Evolutionary conservation across 2,888 invertebrate species (phyloP).

Genomic region (Eupithecia abbreviata): DNA sequence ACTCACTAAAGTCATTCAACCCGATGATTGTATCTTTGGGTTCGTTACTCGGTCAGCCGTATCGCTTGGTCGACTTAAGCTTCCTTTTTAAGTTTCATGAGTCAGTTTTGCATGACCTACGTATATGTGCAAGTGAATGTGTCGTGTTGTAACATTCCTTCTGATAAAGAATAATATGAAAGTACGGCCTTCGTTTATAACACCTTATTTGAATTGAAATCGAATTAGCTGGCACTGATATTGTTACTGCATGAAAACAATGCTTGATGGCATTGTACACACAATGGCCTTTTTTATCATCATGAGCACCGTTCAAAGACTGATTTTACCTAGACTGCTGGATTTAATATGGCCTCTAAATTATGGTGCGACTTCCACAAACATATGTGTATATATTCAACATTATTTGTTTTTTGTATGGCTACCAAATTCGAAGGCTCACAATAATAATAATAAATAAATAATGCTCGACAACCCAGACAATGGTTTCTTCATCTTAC

Average conservation of each 20-base stretch:
- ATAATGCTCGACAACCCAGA: no score
- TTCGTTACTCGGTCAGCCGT: conserved; percentile 67
- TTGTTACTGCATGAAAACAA: background rate
- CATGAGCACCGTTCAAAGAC: no score
- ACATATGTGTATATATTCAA: no score
- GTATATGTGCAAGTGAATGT: conserved; percentile 50
- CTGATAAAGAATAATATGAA: background rate
- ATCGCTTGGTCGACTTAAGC: conserved; percentile 56
- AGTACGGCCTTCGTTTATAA: background rate
- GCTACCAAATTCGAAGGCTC: no score
- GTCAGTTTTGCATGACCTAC: conserved; percentile 53
- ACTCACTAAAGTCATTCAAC: conserved; percentile 77
- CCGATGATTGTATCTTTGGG: conserved; percentile 54
- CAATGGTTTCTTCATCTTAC: background rate
- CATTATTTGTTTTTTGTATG: no score
- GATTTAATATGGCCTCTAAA: no score
- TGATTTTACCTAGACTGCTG: no score
- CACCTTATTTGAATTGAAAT: background rate
- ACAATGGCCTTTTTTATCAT: no score
- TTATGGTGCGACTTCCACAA: no score
- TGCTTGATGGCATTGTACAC: background rate
- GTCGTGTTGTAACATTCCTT: conserved; percentile 39
- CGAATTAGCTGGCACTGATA: background rate
- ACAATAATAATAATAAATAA: no score
- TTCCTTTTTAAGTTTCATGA: conserved; percentile 74